Evolutionary conservation across 2,888 invertebrate genomes (phyloP), one percentile per base, ranked within the genome.

Genomic region (Empis stercorea): DNA sequence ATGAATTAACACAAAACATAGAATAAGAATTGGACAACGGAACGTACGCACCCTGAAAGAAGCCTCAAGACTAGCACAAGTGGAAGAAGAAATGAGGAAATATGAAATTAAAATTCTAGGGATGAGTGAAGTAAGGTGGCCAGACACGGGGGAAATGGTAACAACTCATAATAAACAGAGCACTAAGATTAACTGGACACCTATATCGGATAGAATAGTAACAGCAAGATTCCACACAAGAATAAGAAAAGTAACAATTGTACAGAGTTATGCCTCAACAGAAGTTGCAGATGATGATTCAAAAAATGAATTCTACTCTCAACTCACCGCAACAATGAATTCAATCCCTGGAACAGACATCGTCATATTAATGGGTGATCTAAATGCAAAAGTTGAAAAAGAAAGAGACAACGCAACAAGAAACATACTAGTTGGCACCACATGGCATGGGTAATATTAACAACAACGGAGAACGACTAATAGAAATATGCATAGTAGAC

Each of bases 241-340:
- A 11, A 39, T 23, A 6, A 38, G 39, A 27, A 45, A 45, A 5
- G 13, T 38, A n/a, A 39, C 38, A 10, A 14, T 45, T 2, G 39
- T 45, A 2, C 45, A 45, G 15, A 23, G 45, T 30, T 45, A 45
- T 39, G 45, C 39, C 23, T 39, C 23, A 4, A 44, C 44, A 10
- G 44, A 36, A 44, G n/a, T 30, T 7, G 36, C 14, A 5, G 37
- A 34, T 2, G 44, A 44, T 3, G 44, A 34, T 3, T 6, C 27
- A 3, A 44, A 44, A 14, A 37, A 44, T 10, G 20, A 4, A 20
- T 36, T 44, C 44, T 44, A 44, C 14, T 3, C 3, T 4, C 17
- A 44, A 17, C 9, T 36, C 4, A 34, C 11, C 4, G 4, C 3
- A 6, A 32, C 17, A 16, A 10, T 44, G 4, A 23, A 9, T 10